These are phyloP conservation scores for Sardinella longiceps DNA, from an alignment of 2,797 vertebrate species.

Conservation along the genomic window DNA sequence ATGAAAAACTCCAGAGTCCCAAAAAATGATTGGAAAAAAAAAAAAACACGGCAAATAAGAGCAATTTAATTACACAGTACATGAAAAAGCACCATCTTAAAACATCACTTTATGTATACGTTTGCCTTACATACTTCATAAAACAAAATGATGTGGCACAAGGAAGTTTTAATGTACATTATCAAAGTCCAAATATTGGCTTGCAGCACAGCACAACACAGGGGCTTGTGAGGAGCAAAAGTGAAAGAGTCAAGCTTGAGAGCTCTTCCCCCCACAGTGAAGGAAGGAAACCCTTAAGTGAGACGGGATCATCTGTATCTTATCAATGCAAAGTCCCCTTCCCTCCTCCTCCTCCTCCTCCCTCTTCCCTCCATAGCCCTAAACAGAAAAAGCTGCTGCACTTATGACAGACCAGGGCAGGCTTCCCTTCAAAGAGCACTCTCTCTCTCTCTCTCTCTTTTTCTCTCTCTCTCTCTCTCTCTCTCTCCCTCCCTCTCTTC, in stretches of 20 bases:
- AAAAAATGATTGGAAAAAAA: not conserved
- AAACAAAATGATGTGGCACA: constrained; percentile 6
- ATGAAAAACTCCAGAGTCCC: constrained; percentile 5
- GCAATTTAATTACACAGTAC: constrained; percentile 5
- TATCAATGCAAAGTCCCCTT: constrained; percentile 66
- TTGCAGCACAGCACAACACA: not conserved
- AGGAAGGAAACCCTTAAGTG: constrained; percentile 34
- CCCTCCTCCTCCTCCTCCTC: no score
- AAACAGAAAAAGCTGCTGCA: constrained; percentile 74
- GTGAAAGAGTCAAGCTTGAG: not conserved
- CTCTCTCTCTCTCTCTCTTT: not conserved
- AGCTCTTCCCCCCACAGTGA: not conserved
- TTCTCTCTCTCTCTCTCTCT: not conserved
- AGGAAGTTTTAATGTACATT: not conserved
- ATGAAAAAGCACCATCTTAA: not conserved
- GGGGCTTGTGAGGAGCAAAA: not conserved
- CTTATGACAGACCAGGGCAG: constrained; percentile 58
- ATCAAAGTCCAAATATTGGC: not conserved
- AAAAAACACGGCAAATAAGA: not conserved
- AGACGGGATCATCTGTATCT: constrained; percentile 75
- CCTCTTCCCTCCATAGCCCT: constrained; percentile 38
- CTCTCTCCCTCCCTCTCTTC: not conserved
- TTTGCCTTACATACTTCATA: not conserved
- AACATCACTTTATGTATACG: not conserved
- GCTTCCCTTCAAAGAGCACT: constrained; percentile 70